Percentiles rank a stretch among this genome's conserved stretches.
Evolutionary conservation across 1,140 invertebrate genomes (phyloP).

Genomic region (Diploscapter pachys): DNA sequence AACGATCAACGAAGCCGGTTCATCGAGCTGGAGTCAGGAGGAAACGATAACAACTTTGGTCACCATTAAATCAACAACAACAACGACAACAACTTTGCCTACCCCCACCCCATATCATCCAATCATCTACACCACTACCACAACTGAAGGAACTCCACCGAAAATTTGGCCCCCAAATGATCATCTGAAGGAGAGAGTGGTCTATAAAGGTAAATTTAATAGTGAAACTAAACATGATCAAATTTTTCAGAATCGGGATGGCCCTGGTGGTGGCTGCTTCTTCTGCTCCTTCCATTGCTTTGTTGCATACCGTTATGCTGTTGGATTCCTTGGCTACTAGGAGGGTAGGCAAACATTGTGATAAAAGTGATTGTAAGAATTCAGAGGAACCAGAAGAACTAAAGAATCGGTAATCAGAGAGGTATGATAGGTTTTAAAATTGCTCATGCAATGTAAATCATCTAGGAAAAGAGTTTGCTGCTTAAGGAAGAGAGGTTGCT

Average conservation of each 20-base stretch:
- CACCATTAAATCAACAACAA: constrained; percentile 44
- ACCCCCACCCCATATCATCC: constrained; percentile 49
- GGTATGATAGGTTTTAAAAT: constrained; percentile 19
- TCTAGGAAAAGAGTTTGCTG: constrained; percentile 3
- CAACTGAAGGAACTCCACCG: no score
- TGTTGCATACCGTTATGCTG: constrained; percentile 53
- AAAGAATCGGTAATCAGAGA: not conserved
- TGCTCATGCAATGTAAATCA: constrained; percentile 22
- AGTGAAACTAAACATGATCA: no score
- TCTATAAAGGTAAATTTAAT: no score
- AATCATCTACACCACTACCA: not conserved
- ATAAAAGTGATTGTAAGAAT: not conserved
- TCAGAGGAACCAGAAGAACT: not conserved
- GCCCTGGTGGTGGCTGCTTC: constrained; percentile 59
- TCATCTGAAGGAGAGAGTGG: no score
- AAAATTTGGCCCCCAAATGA: no score
- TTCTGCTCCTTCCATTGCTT: constrained; percentile 54
- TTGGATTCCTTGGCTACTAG: constrained; percentile 50
- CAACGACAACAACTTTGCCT: constrained; percentile 39
- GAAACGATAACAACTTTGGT: constrained; percentile 46
- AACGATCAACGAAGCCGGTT: constrained; percentile 55
- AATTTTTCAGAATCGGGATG: constrained; percentile 40
- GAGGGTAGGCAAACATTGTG: constrained; percentile 37
- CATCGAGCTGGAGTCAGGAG: constrained; percentile 53
- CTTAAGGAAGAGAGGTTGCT: no score